Conservation (phyloP, 2,113 vertebrate species). For the Caranx ignobilis region DNA sequence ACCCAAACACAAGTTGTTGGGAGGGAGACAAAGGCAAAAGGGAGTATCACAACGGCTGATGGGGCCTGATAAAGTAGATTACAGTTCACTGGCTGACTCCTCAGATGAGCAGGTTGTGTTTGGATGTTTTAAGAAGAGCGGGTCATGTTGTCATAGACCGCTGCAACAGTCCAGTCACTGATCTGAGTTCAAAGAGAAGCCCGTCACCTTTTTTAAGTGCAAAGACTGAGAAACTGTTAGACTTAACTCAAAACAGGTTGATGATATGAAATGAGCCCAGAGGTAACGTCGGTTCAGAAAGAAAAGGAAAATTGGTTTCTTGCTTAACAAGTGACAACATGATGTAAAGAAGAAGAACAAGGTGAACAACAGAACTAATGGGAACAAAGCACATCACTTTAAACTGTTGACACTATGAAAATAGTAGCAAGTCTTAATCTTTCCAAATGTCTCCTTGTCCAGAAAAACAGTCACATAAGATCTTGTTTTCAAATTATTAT, state of each 20-base stretch:
- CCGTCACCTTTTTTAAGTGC: constrained; percentile 17
- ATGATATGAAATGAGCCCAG: neutral
- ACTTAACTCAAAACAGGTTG: neutral
- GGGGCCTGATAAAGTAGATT: constrained; percentile 68
- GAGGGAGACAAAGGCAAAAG: constrained; percentile 60
- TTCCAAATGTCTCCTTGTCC: too few relatives aligned
- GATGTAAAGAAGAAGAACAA: constrained; percentile 24
- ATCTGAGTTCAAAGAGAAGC: constrained; percentile 21
- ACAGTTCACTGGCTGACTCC: constrained; percentile 62
- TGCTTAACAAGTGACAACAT: neutral
- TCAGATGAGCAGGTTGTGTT: constrained; percentile 48
- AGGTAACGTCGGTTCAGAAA: neutral
- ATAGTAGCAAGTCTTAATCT: too few relatives aligned
- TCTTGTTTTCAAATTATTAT: too few relatives aligned
- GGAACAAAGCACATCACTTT: neutral
- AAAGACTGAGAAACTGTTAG: neutral
- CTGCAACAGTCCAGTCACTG: neutral
- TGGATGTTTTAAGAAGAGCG: constrained; percentile 53
- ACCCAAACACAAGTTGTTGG: constrained; percentile 59
- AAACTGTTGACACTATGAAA: too few relatives aligned
- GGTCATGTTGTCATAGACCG: constrained; percentile 26
- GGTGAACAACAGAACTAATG: constrained; percentile 2
- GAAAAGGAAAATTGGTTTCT: neutral
- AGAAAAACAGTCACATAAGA: too few relatives aligned
- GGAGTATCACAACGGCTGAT: constrained; percentile 61